Evolutionary conservation across 2,888 invertebrate species (phyloP), one percentile per base, ranked within the genome.

Genomic region (Bruchidius siliquastri): DNA sequence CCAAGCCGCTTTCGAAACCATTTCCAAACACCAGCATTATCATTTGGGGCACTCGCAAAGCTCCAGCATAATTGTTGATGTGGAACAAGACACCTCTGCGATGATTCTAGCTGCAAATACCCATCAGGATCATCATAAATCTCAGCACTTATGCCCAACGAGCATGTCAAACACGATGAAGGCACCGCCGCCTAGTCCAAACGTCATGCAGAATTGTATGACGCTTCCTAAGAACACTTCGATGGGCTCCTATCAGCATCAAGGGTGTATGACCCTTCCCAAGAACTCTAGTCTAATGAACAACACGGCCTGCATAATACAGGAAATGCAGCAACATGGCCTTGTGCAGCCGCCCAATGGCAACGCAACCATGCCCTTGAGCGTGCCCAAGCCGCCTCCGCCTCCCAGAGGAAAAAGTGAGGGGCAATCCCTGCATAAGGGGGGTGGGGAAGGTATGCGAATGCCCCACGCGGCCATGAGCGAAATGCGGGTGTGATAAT

Each of bases 401-500:
- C 88, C 89, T 0, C 89, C 89, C 0, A 86, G 89, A 78, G 86
- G 88, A 18, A 89, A 88, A 81, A 89, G 89, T 79, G 21, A 68
- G 20, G 21, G 21, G 22, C 68, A 68, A 21, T 83, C 85, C 30
- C 81, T 88, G 86, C 83, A 83, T 72, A 87, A 87, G 20, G 68
- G 68, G 21, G 68, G 68, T 18, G 89, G 90, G 75, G 88, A 91
- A 83, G 89, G 89, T 68, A 68, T 68, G 68, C 13, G 68, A 85
- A 91, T 94, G 85, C 94, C 93, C 72, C 93, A 94, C 85, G 94
- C 94, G 79, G 93, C 94, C 76, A 94, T 95, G 88, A 94, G 93
- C 86, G 95, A 95, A 88, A 95, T 95, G 95, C 90, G 95, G 87
- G 95, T 95, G 92, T 95, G 95, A 95, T 93, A 83, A 72, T 75